Evolutionary conservation across 1,140 invertebrate genomes (phyloP).

Genomic region (Brachionus asplanchnoidis): DNA sequence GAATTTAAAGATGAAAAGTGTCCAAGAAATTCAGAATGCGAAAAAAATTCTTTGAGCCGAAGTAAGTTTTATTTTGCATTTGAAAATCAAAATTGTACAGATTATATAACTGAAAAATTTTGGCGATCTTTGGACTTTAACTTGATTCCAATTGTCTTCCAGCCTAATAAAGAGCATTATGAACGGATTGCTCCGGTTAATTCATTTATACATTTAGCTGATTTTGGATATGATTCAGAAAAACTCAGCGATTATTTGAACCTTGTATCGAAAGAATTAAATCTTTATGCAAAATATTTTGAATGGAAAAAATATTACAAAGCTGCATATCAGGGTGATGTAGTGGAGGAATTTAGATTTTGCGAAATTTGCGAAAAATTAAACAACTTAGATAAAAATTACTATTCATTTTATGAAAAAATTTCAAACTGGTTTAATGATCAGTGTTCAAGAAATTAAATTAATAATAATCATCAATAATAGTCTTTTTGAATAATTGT

Average conservation of each 20-base stretch:
- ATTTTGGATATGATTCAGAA: slow-evolving; percentile 63
- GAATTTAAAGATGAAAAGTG: slow-evolving; percentile 62
- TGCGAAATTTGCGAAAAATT: slow-evolving; percentile 17
- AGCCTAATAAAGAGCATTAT: slow-evolving; percentile 48
- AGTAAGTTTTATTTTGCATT: slow-evolving; percentile 98
- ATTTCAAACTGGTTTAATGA: background rate
- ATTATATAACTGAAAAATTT: slow-evolving; percentile 61
- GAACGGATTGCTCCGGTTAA: slow-evolving; percentile 59
- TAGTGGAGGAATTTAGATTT: background rate
- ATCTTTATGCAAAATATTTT: background rate
- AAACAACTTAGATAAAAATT: background rate
- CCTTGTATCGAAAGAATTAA: background rate
- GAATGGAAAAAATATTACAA: slow-evolving; percentile 28
- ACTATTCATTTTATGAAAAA: slow-evolving; percentile 6
- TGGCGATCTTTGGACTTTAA: slow-evolving; percentile 51
- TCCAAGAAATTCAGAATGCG: slow-evolving; percentile 5
- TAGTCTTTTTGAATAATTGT: no score
- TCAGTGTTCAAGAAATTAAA: background rate
- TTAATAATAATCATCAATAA: no score
- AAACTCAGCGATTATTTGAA: background rate
- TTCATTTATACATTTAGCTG: slow-evolving; percentile 86
- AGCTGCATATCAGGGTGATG: background rate
- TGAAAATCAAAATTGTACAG: slow-evolving; percentile 59
- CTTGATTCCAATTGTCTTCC: slow-evolving; percentile 48
- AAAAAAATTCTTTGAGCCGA: slow-evolving; percentile 59